Conservation (phyloP, 2,888 invertebrate species). For the Trypoxylon attenuatum region DNA sequence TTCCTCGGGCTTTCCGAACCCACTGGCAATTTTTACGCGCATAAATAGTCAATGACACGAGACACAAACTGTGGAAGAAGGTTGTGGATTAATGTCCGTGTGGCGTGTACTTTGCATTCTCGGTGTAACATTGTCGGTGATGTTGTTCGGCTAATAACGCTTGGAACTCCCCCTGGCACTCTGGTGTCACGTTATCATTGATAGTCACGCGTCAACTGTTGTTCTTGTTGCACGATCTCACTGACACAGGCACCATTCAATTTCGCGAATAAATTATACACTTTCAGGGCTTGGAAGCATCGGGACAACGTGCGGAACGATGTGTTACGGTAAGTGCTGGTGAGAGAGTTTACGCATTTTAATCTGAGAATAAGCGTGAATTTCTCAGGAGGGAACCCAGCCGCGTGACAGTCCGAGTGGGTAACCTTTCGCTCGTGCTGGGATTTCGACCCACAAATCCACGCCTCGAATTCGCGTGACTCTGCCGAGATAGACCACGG, state of each 20-base stretch:
- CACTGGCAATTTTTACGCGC: conserved; percentile 37
- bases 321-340: background rate
- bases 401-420: background rate
- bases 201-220: background rate
- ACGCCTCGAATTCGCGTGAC: conserved; percentile 54
- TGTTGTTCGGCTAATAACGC: too few relatives aligned
- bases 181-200: background rate
- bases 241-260: background rate
- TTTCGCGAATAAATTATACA: background rate
- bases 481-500: conserved; percentile 39
- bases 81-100: conserved; percentile 53
- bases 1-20: conserved; percentile 18
- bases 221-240: background rate
- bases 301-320: background rate
- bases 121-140: too few relatives aligned
- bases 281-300: background rate
- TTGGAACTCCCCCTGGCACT: conserved; percentile 13
- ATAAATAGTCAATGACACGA: conserved; percentile 66
- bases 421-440: conserved; percentile 4
- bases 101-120: conserved; percentile 44
- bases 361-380: background rate
- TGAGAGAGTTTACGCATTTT: background rate
- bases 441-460: conserved; percentile 31
- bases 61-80: conserved; percentile 55
- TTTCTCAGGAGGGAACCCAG: background rate